Base-by-base conservation (phyloP, 2,113 vertebrate species). In the Macquaria ambigua region DNA sequence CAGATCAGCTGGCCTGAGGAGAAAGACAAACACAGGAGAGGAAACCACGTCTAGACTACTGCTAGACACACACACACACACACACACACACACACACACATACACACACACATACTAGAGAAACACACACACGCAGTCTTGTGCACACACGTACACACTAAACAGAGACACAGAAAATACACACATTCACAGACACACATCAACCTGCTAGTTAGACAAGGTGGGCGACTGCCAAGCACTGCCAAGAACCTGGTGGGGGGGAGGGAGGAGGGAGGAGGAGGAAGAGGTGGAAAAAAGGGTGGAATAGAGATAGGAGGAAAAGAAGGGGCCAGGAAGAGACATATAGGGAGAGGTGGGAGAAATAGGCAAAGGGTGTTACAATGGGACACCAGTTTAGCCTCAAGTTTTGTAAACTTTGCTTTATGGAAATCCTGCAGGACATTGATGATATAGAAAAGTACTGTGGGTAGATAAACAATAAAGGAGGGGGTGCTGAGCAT, bases 11-110 rank as follows among this genome's bases (percentile, higher is more conserved):
- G 94, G 94, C 92, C 91, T 74, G 73, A 87, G 90, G 93, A 95
- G 93, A 95, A 95, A 95, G 93, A 94, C 94, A 95, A 95, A 95
- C 93, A 95, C 82, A 20, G 84, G 88, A 93, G 93, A 95, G 94
- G 94, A 95, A 95, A 95, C 94, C 93, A 90, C 87, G 94, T 95
- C 94, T 94, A 95, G 94, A 95, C 94, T 87, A 82, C 75, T 77
- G 85, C 82, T 46, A 82, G n/a, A 87, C 89, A 56, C 85, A 66
- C 88, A 87, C 89, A 56, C 87, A 66, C 88, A 87, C 67, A 77
- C 81, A 82, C 52, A 87, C 50, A 86, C 31, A 62, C 78, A 79
- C 87, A 84, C 77, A 72, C 43, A 4, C 59, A n/a, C n/a, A 75
- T 8, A 28, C 78, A 64, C 74, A 70, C 43, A 63, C 63, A n/a